phyloP scores from a whole-genome alignment of 23 tunicate genomes.

The Diplosoma virens region DNA sequence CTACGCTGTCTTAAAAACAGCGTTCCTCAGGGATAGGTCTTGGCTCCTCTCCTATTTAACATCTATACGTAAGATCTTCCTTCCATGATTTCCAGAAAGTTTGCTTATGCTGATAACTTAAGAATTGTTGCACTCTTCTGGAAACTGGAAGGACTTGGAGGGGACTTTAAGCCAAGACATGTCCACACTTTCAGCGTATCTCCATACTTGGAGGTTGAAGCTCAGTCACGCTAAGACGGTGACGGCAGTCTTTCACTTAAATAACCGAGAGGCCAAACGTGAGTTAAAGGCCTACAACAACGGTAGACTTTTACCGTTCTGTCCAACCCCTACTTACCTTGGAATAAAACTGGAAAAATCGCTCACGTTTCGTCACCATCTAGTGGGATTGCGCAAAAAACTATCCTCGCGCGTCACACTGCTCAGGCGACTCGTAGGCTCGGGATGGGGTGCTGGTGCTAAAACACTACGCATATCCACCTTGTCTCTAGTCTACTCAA shows the following conservation, averaged over 20 bases:
- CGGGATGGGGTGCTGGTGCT: too few species aligned
- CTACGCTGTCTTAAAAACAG: neutral
- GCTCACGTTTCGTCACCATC: too few species aligned
- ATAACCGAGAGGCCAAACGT: too few species aligned
- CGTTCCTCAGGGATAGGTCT: neutral
- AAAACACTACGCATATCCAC: too few species aligned
- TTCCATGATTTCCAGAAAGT: neutral
- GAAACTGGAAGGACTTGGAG: neutral
- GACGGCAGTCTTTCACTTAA: neutral
- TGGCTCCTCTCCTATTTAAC: neutral
- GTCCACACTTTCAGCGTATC: neutral
- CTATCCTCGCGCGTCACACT: too few species aligned
- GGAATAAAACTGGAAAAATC: too few species aligned
- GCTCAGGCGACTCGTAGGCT: too few species aligned
- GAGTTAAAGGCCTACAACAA: too few species aligned
- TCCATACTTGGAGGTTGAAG: neutral
- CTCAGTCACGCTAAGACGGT: neutral
- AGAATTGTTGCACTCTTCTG: neutral
- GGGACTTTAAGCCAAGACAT: neutral
- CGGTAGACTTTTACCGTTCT: too few species aligned
- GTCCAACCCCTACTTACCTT: too few species aligned
- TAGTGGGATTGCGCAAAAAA: too few species aligned
- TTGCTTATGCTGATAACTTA: neutral
- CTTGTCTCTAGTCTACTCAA: too few species aligned
- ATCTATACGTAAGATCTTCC: neutral